Conservation (phyloP, 2,888 invertebrate species). For the Drosophila sordidula region DNA sequence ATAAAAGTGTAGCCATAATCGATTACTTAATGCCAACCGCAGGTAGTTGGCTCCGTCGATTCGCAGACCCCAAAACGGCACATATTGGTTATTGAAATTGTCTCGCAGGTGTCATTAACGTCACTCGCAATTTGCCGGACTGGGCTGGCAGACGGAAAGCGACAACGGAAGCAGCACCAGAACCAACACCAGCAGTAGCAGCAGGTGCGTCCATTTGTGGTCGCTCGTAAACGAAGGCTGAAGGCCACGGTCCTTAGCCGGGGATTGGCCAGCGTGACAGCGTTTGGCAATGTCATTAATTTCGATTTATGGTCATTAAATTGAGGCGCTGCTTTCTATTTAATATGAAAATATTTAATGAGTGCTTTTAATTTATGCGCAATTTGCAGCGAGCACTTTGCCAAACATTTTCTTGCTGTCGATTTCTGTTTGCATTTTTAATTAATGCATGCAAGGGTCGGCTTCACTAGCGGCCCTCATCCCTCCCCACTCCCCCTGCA, state of each 20-base stretch:
- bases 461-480: neutral
- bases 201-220: conserved; percentile 75
- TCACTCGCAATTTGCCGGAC: conserved; percentile 54
- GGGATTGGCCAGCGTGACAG: conserved; percentile 22
- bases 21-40: conserved; percentile 54
- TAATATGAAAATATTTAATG: conserved; percentile 71
- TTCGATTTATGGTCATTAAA: conserved; percentile 81
- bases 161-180: neutral
- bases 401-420: conserved; percentile 38
- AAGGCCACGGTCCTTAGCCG: conserved; percentile 28
- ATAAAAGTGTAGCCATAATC: conserved; percentile 46
- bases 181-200: conserved; percentile 17
- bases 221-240: conserved; percentile 49
- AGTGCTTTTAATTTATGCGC: conserved; percentile 73
- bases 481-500: neutral
- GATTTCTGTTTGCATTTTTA: conserved; percentile 63
- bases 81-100: conserved; percentile 79
- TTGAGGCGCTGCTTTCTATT: conserved; percentile 56
- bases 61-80: conserved; percentile 59
- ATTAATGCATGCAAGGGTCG: conserved; percentile 52
- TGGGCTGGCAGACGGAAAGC: conserved; percentile 11
- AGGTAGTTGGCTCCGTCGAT: conserved; percentile 25
- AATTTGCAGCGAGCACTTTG: conserved; percentile 32
- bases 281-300: conserved; percentile 70
- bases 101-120: conserved; percentile 82